A percentile compares a stretch with the other conserved stretches of the same genome.
Evolutionary conservation across 1,140 invertebrate species (phyloP).

Genomic region (Hyphantria cunea): DNA sequence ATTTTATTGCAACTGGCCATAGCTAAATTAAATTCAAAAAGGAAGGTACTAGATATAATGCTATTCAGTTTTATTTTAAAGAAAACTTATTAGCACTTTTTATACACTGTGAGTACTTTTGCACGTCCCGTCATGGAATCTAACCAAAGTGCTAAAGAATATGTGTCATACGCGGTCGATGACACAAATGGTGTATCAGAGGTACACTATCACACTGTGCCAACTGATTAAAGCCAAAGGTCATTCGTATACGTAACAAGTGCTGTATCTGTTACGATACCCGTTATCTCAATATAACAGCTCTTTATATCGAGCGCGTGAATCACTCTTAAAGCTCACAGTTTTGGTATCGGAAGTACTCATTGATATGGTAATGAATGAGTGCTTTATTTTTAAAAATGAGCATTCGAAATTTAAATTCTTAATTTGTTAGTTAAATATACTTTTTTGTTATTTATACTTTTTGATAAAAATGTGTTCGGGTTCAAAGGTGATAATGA

Average conservation of each 20-base stretch:
- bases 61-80: too few relatives aligned
- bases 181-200: slow-evolving; percentile 1
- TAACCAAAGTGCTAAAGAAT: neutral
- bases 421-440: too few relatives aligned
- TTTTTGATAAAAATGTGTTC: too few relatives aligned
- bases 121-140: too few relatives aligned
- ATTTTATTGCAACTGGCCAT: too few relatives aligned
- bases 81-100: too few relatives aligned
- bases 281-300: slow-evolving; percentile 1
- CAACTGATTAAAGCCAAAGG: slow-evolving; percentile 60
- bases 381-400: neutral
- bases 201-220: slow-evolving; percentile 30
- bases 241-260: slow-evolving; percentile 25
- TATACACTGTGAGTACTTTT: too few relatives aligned
- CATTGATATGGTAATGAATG: neutral
- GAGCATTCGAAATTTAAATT: neutral
- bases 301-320: slow-evolving; percentile 10
- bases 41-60: too few relatives aligned
- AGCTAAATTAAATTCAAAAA: too few relatives aligned
- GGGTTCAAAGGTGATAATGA: too few relatives aligned
- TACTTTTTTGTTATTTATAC: too few relatives aligned
- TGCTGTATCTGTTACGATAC: slow-evolving; percentile 13
- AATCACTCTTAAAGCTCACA: slow-evolving; percentile 12
- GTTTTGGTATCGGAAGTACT: neutral
- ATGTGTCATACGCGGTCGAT: neutral